Percentiles rank a stretch among this genome's conserved stretches.
Conservation (phyloP, 2,113 vertebrate genomes). For the Tympanuchus pallidicinctus region DNA sequence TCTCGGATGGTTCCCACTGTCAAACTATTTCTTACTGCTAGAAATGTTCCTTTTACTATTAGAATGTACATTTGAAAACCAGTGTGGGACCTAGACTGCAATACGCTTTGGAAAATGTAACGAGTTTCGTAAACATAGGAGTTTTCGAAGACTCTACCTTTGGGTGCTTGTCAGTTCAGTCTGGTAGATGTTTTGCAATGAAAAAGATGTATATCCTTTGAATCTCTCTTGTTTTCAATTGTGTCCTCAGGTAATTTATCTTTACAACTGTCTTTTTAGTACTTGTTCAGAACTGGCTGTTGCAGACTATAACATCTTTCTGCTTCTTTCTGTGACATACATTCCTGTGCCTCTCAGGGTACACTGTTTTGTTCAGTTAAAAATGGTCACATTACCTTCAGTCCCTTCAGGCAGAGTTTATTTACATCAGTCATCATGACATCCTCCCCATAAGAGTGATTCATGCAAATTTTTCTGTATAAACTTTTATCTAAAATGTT, state of each 20-base stretch:
- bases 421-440: neutral
- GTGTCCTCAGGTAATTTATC: neutral
- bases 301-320: neutral
- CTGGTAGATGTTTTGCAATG: neutral
- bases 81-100: neutral
- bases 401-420: neutral
- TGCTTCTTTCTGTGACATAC: neutral
- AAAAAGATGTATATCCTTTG: neutral
- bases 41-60: neutral
- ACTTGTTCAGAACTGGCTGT: neutral
- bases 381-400: neutral
- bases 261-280: neutral
- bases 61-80: neutral
- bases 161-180: neutral
- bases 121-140: neutral
- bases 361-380: neutral
- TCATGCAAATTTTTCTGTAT: neutral
- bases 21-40: neutral
- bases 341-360: neutral
- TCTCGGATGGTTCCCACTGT: neutral
- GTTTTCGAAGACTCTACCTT: neutral
- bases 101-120: neutral
- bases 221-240: neutral
- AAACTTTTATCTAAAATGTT: neutral
- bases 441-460: neutral